Evolutionary conservation across 2,888 invertebrate genomes (phyloP), one percentile per base, ranked within the genome.

Genomic region (Tanypteryx hageni): DNA sequence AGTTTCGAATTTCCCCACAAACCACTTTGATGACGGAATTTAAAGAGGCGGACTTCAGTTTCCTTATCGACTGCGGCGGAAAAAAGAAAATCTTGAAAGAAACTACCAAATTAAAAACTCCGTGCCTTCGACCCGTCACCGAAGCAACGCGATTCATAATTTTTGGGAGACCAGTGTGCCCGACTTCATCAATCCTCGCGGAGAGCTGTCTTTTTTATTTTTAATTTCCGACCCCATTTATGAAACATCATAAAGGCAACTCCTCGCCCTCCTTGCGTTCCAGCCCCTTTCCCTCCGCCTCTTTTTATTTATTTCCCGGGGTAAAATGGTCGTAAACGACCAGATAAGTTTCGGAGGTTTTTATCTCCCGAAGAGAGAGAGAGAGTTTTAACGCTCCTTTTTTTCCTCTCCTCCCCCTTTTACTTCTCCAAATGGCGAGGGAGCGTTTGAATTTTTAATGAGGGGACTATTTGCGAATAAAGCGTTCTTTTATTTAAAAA

Each of bases 191-290:
- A 64, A 10, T 86, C 27, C 22, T 59, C 59, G 59, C n/a, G n/a
- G 59, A 27, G 27, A 31, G 27, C 58, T 18, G n/a, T 57, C 83
- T 83, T 59, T 86, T 85, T 86, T 86, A 59, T 86, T 86, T 86
- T 59, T 86, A 59, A 59, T 59, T 68, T n/a, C 18, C 31, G 57
- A 86, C 86, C 86, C 59, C 61, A 13, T 86, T 31, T 61, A 86
- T 61, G 27, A 16, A 31, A 31, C 31, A 44, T 64, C 31, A 61
- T 61, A 86, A 31, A 61, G 31, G 61, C 61, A 64, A 61, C 61
- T 59, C 18, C 27, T 31, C 86, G 18, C 31, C 27, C n/a, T 59
- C 61, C 59, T 31, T 64, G 59, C 59, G 18, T 59, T 27, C 61
- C 61, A 61, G 58, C 16, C 61, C 61, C 86, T n/a, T 86, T n/a